phyloP scores from a whole-genome alignment of 2,888 invertebrate species.

The Zhuqinia jingwanae region DNA sequence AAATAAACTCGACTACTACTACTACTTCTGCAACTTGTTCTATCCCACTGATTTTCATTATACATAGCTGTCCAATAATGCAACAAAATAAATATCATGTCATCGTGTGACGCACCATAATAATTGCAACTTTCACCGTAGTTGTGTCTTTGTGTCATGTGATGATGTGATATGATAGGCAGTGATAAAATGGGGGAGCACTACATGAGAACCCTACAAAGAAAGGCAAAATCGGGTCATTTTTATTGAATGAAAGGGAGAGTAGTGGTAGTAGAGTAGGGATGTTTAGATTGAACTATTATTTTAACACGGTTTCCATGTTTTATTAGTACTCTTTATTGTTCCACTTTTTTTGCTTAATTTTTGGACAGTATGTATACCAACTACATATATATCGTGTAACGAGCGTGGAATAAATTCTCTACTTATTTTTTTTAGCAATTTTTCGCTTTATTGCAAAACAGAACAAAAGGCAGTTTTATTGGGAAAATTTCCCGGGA shows the following conservation, averaged over 20 bases:
- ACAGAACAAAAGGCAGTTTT: neutral
- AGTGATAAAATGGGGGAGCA: slow-evolving; percentile 32
- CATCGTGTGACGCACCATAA: neutral
- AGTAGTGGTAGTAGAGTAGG: too few species aligned
- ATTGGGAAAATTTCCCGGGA: neutral
- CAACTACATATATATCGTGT: too few species aligned
- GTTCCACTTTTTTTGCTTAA: too few species aligned
- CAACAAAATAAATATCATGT: neutral
- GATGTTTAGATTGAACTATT: too few species aligned
- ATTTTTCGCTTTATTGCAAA: too few species aligned
- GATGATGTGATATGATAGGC: too few species aligned
- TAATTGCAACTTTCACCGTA: slow-evolving; percentile 37
- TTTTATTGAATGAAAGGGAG: neutral
- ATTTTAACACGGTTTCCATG: too few species aligned
- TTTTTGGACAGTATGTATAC: too few species aligned
- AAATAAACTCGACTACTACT: slow-evolving; percentile 27
- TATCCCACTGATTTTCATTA: slow-evolving; percentile 17
- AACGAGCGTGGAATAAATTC: too few species aligned
- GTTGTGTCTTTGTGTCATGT: neutral
- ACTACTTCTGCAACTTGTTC: neutral
- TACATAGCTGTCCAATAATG: neutral
- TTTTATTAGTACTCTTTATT: too few species aligned
- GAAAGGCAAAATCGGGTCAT: slow-evolving; percentile 34
- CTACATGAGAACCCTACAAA: too few species aligned
- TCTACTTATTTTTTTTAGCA: too few species aligned